Base-by-base conservation (phyloP, 2,797 vertebrate genomes). In the Anisognathus igniventris region DNA sequence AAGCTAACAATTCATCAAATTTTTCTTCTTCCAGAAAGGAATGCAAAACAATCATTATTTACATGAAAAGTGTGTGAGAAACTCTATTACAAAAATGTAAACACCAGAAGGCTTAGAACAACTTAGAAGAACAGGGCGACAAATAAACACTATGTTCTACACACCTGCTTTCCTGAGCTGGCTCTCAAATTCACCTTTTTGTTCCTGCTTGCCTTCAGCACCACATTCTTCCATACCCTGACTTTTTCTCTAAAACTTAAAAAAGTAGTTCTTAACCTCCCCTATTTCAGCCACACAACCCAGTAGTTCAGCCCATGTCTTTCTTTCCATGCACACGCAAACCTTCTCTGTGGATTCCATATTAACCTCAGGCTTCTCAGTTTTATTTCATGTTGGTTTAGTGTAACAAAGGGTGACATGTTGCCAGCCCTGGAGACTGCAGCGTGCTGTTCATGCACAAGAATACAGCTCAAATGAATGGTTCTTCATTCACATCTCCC, bases 141-240 rank as follows among this genome's bases (percentile, higher is more conserved):
- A 53, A 53, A n/a, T 22, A 54, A 54, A 9, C 21, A 51, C 15
- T 7, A 11, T 72, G 23, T 23, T 88, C 37, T 61, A 60, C 18
- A 65, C 0, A 2, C 4, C 27, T 67, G 9, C 31, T 71, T 31
- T 73, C 22, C 45, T 67, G 27, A 91, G 54, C 17, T 47, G 22
- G 50, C 22, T 86, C 45, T 76, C 51, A 72, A 87, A 67, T 45
- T 33, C 30, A 88, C 7, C 14, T 35, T 56, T 62, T 39, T 73
- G 25, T 14, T 62, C 16, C n/a, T 37, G 7, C 40, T 68, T 75
- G 44, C 31, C 44, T 60, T 64, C 42, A 60, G 16, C 14, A 47
- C 7, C 28, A 24, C 0, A 0, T 45, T 86, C 47, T 27, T 88
- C n/a, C 2, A 0, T 4, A 51, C 5, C 20, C 53, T 28, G 19